phyloP scores from a whole-genome alignment of 2,888 invertebrate species.

The Lydus trimaculatus region DNA sequence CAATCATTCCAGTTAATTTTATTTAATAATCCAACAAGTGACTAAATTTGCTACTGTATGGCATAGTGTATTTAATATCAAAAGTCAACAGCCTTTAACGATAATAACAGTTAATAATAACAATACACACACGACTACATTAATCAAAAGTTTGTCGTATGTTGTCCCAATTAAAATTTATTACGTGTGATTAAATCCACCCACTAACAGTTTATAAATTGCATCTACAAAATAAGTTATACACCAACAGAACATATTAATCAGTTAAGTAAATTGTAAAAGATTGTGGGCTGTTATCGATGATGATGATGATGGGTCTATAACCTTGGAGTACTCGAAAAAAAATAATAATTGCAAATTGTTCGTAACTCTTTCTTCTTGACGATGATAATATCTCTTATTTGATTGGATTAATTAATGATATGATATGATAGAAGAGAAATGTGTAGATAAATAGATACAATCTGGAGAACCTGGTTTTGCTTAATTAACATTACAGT shows the following conservation, averaged over 20 bases:
- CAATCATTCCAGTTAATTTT: too few relatives aligned
- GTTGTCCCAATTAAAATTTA: conserved; percentile 5
- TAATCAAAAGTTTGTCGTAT: not conserved
- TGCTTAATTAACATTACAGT: conserved; percentile 1
- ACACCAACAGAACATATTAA: conserved; percentile 2
- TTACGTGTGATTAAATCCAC: conserved; percentile 8
- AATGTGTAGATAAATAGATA: not conserved
- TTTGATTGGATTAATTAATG: not conserved
- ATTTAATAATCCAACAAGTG: not conserved
- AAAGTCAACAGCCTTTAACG: conserved; percentile 1
- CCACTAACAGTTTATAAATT: conserved; percentile 10
- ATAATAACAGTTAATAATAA: too few relatives aligned
- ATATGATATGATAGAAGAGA: too few relatives aligned
- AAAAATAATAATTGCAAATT: conserved; percentile 10
- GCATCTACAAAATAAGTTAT: conserved; percentile 5
- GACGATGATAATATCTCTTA: not conserved
- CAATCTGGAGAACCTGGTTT: not conserved
- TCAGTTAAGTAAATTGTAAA: conserved; percentile 6
- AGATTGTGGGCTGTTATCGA: conserved; percentile 5
- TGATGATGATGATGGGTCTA: too few relatives aligned
- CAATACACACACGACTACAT: too few relatives aligned
- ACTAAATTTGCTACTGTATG: not conserved
- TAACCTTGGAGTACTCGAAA: not conserved
- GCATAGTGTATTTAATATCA: not conserved
- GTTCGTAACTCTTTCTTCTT: not conserved